Evolutionary conservation across 2,888 invertebrate species (phyloP).

Genomic region (Caenorhabditis sp.): DNA sequence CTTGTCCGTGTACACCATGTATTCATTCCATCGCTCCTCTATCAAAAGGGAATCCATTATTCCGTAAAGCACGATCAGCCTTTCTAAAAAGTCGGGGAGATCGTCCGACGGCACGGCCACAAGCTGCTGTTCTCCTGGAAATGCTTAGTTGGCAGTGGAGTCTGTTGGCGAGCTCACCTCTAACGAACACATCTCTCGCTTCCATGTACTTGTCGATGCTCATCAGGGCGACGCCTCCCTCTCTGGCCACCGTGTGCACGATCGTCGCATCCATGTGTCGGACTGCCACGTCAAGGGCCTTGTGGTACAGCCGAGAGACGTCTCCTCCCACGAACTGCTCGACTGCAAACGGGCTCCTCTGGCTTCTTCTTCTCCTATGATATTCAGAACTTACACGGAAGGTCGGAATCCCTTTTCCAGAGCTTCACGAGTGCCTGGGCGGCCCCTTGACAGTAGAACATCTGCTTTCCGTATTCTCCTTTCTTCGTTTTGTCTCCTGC

Average conservation of each 20-base stretch:
- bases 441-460: constrained; percentile 17
- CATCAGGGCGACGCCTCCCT: constrained; percentile 29
- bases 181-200: constrained; percentile 26
- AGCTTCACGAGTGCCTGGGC: constrained; percentile 17
- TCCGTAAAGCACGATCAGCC: constrained; percentile 26
- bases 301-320: constrained; percentile 12
- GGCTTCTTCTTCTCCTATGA: neutral
- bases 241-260: constrained; percentile 32
- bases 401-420: constrained; percentile 17
- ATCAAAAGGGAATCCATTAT: constrained; percentile 36
- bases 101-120: constrained; percentile 16
- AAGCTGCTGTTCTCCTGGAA: constrained; percentile 27
- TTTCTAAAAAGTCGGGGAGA: constrained; percentile 28
- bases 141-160: no score
- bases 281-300: constrained; percentile 29
- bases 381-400: constrained; percentile 22
- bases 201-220: constrained; percentile 24
- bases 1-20: constrained; percentile 47
- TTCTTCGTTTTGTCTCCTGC: constrained; percentile 16
- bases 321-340: constrained; percentile 33
- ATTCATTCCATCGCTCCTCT: constrained; percentile 43
- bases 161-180: no score
- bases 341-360: constrained; percentile 13
- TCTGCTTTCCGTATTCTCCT: constrained; percentile 27
- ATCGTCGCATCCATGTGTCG: constrained; percentile 34